Evolutionary conservation across 92 coral and sea anemone genomes (phyloP), one percentile per base, ranked within the genome.

Genomic region (Epizoanthus ramosus): DNA sequence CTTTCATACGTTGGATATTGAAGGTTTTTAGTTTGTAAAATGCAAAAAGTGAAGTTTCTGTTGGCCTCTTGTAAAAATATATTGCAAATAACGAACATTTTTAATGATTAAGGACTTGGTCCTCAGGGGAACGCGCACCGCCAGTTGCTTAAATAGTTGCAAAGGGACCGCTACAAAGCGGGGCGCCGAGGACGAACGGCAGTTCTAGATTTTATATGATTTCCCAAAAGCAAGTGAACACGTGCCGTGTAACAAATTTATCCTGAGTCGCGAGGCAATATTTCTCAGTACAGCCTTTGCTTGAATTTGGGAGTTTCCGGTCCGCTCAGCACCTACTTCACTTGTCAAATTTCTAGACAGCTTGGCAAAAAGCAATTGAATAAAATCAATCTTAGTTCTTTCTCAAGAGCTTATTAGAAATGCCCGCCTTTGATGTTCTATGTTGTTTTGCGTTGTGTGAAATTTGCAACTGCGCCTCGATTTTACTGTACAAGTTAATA

Each of bases 291-390:
- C 80, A 75, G 88, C 80, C 77, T 85, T 86, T 84, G 37, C 88
- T 87, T 85, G 91, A 84, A 67, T 89, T 85, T 63, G 41, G 81
- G 80, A 57, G 66, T 89, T 91, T 90, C 98, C 93, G 98, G 84
- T 43, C 69, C 74, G 87, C 89, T 93, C 90, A 89, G 84, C 95
- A 91, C 93, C 93, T 89, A 88, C 93, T 91, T 81, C 89, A 82
- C 54, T 65, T 72, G 83, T 80, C 87, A 81, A 84, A 84, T 65
- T 85, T 89, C 86, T 54, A 57, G 95, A 91, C 90, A 91, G 90
- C 87, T 81, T 84, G 82, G 89, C 77, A 74, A 75, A 79, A 87
- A 63, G 56, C 86, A 47, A 84, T 85, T 84, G 79, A 85, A 85
- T 68, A 79, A 92, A 54, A 57, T 80, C 71, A 72, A 73, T 80